Evolutionary conservation across 2,113 vertebrate genomes (phyloP), one percentile per base, ranked within the genome.

Genomic region (Scomber colias): DNA sequence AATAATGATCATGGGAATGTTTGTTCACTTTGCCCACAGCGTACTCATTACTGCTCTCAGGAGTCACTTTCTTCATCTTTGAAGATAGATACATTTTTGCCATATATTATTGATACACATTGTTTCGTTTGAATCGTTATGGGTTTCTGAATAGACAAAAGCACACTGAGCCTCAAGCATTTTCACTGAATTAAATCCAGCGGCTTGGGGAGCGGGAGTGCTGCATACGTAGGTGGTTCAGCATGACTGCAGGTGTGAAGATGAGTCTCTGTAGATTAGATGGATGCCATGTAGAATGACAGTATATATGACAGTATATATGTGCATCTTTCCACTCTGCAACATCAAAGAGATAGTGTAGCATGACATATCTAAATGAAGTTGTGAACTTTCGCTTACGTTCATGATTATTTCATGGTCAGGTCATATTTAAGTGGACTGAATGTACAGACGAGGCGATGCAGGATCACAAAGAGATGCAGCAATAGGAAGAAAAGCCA

Each of bases 1-100:
- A 90, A 86, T 91, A 92, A 90, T 86, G 71, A 90, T 91, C 87
- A 81, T 61, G 81, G 75, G 79, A 89, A 75, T 90, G 84, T 91
- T 90, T 91, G 80, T 46, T 92, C 77, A 84, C 56, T 89, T 90
- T 71, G 86, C 87, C 79, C 82, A 90, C 75, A 88, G 84, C 82
- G 13, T 50, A 80, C 83, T 90, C 83, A 81, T 89, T 90, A 89
- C 72, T 19, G 65, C 82, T 92, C 79, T 82, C 81, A 79, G 68
- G 80, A 86, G 83, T 81, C 74, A 59, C 71, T 75, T 46, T 64
- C 73, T 65, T 83, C 53, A 78, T 90, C 83, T 87, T 83, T 83
- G 75, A 91, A 86, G 75, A 87, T 60, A 71, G 73, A 83, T 76
- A 74, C 59, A 75, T 85, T 87, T 84, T 87, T 62, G 59, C 66